Base-by-base conservation (phyloP, 1,140 invertebrate genomes). In the Drosophila athabasca region DNA sequence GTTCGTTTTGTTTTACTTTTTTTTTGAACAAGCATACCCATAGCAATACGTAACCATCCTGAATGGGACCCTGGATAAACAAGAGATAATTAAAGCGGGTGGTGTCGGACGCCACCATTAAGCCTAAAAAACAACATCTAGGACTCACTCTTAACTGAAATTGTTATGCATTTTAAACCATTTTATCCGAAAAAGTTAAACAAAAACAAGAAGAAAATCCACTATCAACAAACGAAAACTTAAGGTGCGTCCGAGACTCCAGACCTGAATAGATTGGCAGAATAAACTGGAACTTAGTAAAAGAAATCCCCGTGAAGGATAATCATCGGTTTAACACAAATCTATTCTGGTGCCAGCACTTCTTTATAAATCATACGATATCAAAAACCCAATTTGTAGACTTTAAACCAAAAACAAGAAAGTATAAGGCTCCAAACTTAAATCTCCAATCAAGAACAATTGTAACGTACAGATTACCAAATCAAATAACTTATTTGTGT, bases 351-450 rank as follows among this genome's bases (percentile, higher is more conserved):
- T 50, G 62, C 35, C 19, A 35, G 15, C 39, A 70, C 31, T 9
- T 62, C 41, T 49, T 62, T 53, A 9, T 43, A 44, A 45, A 54
- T 29, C 39, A 62, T 60, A 71, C 31, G 41, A 70, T 70, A 71
- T 71, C 66, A 71, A 71, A 57, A 69, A 50, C 43, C 68, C 26
- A 69, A 58, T 68, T 66, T 50, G 66, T 69, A 68, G 66, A 68
- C 68, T 44, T 52, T 46, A 69, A 62, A 35, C 54, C 50, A 52
- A 68, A 79, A 80, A 76, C 60, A 60, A 44, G 68, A 76, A 45
- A 62, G 45, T 66, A 76, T 31, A 76, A 61, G 61, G 35, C 8
- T 19, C 17, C 46, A 22, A 71, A 59, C 29, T 60, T 41, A 60
- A 70, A 17, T 70, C 46, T 70, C 48, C 48, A 59, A 52, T 43